These are phyloP conservation scores for Abrostola triplasia DNA, from an alignment of 2,888 invertebrate genomes.

Conservation along the genomic window DNA sequence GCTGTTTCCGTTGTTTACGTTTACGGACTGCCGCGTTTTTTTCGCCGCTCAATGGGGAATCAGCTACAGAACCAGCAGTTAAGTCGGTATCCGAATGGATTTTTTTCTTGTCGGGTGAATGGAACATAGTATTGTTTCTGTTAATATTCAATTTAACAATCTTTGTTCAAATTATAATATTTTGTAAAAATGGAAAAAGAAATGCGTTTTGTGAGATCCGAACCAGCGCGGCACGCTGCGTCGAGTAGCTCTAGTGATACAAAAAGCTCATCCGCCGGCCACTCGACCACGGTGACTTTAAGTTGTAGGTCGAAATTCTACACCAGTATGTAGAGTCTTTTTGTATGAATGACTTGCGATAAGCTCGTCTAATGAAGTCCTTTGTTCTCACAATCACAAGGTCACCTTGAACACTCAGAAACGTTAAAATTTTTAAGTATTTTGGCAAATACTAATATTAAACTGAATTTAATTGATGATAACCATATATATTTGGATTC, in stretches of 20 bases:
- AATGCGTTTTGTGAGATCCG: background rate
- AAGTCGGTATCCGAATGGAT: background rate
- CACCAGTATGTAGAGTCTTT: background rate
- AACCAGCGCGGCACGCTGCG: background rate
- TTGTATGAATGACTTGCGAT: background rate
- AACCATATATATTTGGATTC: too few species aligned
- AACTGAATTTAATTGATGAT: background rate
- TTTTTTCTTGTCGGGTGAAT: background rate
- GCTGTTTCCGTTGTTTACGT: constrained; percentile 2
- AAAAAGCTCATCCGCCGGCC: background rate
- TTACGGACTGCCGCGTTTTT: background rate
- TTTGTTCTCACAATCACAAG: background rate
- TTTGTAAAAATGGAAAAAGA: background rate
- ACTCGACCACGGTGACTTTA: background rate
- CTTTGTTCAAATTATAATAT: background rate
- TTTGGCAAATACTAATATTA: background rate
- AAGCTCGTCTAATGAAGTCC: background rate
- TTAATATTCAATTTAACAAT: background rate
- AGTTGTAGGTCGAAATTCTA: background rate
- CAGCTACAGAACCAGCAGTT: background rate
- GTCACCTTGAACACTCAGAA: background rate
- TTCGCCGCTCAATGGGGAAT: background rate
- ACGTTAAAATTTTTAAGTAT: background rate
- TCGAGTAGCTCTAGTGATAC: background rate
- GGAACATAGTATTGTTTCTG: background rate